Base-by-base conservation (phyloP, 2,888 invertebrate species). In the Xylocampa areola region DNA sequence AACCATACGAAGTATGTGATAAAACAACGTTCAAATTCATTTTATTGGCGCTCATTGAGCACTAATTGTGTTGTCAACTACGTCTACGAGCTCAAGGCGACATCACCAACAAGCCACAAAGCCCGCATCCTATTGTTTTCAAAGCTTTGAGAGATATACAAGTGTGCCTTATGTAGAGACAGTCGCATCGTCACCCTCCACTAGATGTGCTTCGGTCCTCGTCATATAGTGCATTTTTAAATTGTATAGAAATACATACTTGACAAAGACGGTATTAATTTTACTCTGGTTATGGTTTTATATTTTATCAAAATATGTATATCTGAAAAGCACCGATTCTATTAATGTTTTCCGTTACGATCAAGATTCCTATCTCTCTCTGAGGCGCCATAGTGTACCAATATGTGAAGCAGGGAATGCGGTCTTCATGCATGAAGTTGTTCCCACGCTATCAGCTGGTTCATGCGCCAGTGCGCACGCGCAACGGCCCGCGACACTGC, bases 361-460 rank as follows among this genome's bases (percentile, higher is more conserved):
- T 23, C 43, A 47, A 40, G 39, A 60, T 50, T 47, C 16, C 27
- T 53, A 65, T 67, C 57, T 67, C 27, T 53, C 62, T 67, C 57
- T 67, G 35, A 43, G 57, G 55, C 59, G 48, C 73, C 73, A 73
- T 73, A 75, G 32, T 60, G 70, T 58, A 59, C 67, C 37, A 48
- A 51, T 61, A 61, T 45, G 44, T 52, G 53, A 54, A 53, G 50
- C 45, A 51, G 23, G 47, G 39, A 40, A 63, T 44, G 47, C 40
- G 21, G 40, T 48, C 23, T 82, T 81, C 77, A 82, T 78, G 79
- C 80, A 84, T 82, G 83, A 85, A 84, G 85, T 84, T 81, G 78
- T 91, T 92, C 92, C 89, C 92, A 92, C 92, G 89, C 81, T 85
- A 90, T 91, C 90, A 90, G 89, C 87, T 89, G 87, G 88, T 86